A percentile compares a stretch with the other conserved stretches of the same genome.
Evolutionary conservation across 1,140 invertebrate genomes (phyloP).

Genomic region (Meloidogyne exigua): DNA sequence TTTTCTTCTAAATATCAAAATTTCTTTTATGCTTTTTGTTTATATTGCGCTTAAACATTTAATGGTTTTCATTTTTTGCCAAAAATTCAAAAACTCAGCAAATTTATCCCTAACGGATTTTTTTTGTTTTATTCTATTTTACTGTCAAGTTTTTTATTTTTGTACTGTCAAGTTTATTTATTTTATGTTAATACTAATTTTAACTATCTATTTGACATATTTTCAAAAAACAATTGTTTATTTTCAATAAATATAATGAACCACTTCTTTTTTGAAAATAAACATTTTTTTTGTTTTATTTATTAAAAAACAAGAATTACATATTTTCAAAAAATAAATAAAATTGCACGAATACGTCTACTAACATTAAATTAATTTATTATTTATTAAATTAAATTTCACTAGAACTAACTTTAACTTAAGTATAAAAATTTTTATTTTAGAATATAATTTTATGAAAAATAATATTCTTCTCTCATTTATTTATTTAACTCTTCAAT

Average conservation of each 20-base stretch:
- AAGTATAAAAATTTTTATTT: no score
- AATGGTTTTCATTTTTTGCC: neutral
- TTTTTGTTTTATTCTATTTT: no score
- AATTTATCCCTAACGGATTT: neutral
- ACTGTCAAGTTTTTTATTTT: neutral
- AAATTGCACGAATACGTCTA: no score
- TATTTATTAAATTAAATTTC: neutral
- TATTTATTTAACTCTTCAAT: neutral
- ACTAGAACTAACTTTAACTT: no score
- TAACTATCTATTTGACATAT: neutral
- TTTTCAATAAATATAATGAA: neutral
- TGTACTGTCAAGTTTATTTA: no score
- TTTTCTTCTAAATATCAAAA: neutral
- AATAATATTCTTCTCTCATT: neutral
- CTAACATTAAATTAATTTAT: conserved; percentile 1
- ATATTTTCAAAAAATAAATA: no score
- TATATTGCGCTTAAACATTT: neutral
- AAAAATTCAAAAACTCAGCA: neutral
- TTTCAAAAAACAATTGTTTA: conserved; percentile 4
- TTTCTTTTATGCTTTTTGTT: neutral
- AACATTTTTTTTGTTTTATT: neutral
- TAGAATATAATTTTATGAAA: neutral
- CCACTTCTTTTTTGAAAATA: neutral
- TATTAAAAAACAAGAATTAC: no score
- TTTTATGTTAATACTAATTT: no score